A percentile compares a stretch with the other conserved stretches of the same genome.
phyloP scores from a whole-genome alignment of 2,113 vertebrate species.

The Myanophis thanlyinensis region DNA sequence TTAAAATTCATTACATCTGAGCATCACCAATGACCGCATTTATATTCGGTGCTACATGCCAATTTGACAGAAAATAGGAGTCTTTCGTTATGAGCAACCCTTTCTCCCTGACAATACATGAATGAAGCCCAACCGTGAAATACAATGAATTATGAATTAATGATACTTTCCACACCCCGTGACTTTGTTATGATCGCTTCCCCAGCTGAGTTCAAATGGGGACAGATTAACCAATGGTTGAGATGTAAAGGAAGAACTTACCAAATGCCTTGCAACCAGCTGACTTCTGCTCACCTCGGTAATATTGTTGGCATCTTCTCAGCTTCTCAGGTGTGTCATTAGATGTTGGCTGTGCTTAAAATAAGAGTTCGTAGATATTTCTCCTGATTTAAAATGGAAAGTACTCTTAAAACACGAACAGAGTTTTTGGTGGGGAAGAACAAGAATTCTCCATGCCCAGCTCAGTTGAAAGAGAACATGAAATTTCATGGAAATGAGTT shows the following conservation, averaged over 20 bases:
- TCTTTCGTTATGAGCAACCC: rapidly evolving
- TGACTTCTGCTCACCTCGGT: background rate
- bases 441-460: background rate
- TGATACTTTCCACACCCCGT: background rate
- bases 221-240: background rate
- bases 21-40: background rate
- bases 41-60: background rate
- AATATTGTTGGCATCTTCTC: background rate
- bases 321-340: background rate
- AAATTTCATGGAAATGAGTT: background rate
- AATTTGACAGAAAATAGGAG: background rate
- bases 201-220: background rate
- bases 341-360: background rate
- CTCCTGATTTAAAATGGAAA: background rate
- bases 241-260: background rate
- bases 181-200: background rate
- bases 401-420: background rate
- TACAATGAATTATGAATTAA: background rate
- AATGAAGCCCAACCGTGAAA: background rate
- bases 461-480: background rate
- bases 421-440: background rate
- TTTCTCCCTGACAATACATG: background rate
- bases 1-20: background rate
- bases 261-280: background rate
- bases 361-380: background rate